These are phyloP conservation scores for Melangyna quadrimaculata DNA, from an alignment of 2,888 invertebrate genomes.

Conservation along the genomic window DNA sequence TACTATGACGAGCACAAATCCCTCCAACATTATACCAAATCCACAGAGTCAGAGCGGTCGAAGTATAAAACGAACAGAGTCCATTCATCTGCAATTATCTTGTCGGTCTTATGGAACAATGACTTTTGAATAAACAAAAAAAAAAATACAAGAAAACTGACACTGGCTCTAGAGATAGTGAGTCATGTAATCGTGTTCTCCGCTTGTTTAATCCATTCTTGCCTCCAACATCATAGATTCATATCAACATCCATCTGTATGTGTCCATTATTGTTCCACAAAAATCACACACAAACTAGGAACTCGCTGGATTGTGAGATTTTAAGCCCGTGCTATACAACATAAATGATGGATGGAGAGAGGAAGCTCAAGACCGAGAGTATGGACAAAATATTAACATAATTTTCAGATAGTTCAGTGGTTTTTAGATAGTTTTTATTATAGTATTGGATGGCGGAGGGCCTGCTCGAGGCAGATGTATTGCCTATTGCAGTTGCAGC, in stretches of 20 bases:
- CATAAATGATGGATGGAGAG: slow-evolving; percentile 23
- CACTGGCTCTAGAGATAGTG: slow-evolving; percentile 52
- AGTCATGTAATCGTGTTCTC: slow-evolving; percentile 57
- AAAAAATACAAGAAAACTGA: slow-evolving; percentile 32
- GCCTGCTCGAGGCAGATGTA: not conserved
- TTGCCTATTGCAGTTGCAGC: not conserved
- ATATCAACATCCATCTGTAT: slow-evolving; percentile 40
- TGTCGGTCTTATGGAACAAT: slow-evolving; percentile 69
- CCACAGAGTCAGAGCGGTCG: not conserved
- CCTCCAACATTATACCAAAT: not conserved
- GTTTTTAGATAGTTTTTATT: slow-evolving; percentile 57
- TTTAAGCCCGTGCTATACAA: slow-evolving; percentile 6
- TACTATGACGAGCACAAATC: slow-evolving; percentile 51
- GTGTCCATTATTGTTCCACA: slow-evolving; percentile 53
- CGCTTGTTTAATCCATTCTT: slow-evolving; percentile 41
- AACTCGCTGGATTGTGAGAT: slow-evolving; percentile 33
- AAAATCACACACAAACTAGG: slow-evolving; percentile 39
- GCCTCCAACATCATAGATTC: slow-evolving; percentile 31
- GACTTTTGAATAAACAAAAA: slow-evolving; percentile 47
- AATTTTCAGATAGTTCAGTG: slow-evolving; percentile 66
- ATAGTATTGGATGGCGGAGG: not conserved
- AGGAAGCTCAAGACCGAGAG: slow-evolving; percentile 29
- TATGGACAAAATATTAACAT: slow-evolving; percentile 59
- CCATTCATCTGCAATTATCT: slow-evolving; percentile 70
- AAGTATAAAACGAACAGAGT: slow-evolving; percentile 46